A percentile compares a stretch with the other conserved stretches of the same genome.
These are phyloP conservation scores for Platalea minor DNA, from an alignment of 2,797 vertebrate species.

Conservation along the genomic window DNA sequence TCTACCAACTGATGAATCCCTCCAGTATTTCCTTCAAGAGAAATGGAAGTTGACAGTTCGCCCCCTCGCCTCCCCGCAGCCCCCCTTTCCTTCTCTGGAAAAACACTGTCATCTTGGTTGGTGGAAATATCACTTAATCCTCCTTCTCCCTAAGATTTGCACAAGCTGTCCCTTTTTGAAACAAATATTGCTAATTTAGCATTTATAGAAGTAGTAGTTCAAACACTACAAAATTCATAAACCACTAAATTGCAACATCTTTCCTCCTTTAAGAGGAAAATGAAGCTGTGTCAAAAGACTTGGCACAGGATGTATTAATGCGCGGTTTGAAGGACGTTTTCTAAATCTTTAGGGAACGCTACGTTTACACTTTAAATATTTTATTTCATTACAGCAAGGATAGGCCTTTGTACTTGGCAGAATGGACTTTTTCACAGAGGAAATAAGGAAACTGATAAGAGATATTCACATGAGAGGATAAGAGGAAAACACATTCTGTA, in stretches of 20 bases:
- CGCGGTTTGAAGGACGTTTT: neutral
- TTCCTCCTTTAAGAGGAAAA: neutral
- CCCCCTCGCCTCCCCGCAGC: neutral
- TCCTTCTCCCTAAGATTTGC: neutral
- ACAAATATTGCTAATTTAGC: constrained; percentile 8
- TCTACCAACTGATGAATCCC: neutral
- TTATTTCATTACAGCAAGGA: neutral
- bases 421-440: neutral
- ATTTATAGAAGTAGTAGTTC: neutral
- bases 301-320: neutral
- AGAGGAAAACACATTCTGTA: neutral
- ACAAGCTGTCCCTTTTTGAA: neutral
- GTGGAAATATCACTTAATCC: neutral
- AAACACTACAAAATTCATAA: constrained; percentile 19
- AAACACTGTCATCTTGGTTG: neutral
- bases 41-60: neutral
- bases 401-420: neutral
- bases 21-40: neutral
- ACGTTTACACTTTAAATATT: neutral
- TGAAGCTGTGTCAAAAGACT: neutral
- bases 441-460: neutral
- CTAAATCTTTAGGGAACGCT: neutral
- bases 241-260: neutral
- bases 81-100: neutral
- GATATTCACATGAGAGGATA: neutral